Evolutionary conservation across 2,888 invertebrate genomes (phyloP).

Genomic region (Onthophagus sagittarius): DNA sequence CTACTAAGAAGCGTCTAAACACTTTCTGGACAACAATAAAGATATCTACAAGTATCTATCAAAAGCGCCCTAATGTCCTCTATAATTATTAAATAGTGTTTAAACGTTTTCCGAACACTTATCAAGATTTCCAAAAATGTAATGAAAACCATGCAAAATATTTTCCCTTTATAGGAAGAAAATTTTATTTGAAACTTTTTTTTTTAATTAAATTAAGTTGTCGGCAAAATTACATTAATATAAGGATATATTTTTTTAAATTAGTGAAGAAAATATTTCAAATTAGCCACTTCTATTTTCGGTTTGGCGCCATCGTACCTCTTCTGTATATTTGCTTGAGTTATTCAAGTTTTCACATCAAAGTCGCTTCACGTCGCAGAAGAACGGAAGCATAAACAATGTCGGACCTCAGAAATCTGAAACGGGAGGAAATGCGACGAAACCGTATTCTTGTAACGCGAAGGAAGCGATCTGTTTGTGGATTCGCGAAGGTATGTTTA

Average conservation of each 20-base stretch:
- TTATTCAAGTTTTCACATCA: conserved; percentile 11
- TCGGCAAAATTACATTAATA: not conserved
- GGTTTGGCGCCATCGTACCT: not conserved
- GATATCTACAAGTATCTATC: too few species aligned
- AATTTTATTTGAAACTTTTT: too few species aligned
- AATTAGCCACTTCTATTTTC: not conserved
- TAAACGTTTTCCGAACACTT: too few species aligned
- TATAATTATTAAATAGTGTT: too few species aligned
- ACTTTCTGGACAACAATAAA: too few species aligned
- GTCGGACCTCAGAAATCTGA: not conserved
- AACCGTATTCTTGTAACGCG: not conserved
- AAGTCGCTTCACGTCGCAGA: not conserved
- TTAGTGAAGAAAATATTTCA: not conserved
- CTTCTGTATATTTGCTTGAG: not conserved
- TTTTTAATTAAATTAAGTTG: too few species aligned
- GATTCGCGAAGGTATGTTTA: not conserved
- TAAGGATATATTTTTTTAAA: not conserved
- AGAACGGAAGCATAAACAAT: not conserved
- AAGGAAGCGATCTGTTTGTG: not conserved
- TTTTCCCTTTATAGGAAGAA: too few species aligned
- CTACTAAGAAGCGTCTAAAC: too few species aligned
- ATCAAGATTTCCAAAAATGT: too few species aligned
- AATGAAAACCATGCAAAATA: too few species aligned
- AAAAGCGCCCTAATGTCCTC: too few species aligned
- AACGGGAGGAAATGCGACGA: not conserved